Conservation (phyloP, 2,797 vertebrate genomes). For the Pipistrellus pipistrellus region DNA sequence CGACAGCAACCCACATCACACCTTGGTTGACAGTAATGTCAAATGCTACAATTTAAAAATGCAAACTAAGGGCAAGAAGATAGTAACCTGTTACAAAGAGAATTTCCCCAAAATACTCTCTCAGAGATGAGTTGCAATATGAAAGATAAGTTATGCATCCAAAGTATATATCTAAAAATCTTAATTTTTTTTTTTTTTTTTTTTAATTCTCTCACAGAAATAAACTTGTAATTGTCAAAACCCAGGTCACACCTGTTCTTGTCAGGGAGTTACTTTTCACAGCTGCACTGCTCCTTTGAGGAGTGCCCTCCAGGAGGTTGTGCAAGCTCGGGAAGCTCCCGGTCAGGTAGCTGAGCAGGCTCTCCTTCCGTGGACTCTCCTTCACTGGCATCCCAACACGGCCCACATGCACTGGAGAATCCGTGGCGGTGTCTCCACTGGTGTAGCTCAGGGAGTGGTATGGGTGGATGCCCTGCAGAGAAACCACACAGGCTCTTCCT, state of each 20-base stretch:
- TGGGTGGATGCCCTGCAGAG: conserved; percentile 95
- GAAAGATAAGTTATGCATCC: not conserved
- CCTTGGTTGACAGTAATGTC: conserved; percentile 49
- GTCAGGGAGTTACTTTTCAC: conserved; percentile 96
- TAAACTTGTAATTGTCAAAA: not conserved
- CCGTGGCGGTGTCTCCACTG: conserved; percentile 97
- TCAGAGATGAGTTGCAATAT: not conserved
- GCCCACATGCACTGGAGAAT: conserved; percentile 96
- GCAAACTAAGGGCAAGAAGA: not conserved
- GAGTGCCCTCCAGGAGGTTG: conserved; percentile 97
- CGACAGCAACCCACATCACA: conserved; percentile 66
- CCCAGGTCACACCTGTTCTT: conserved; percentile 91
- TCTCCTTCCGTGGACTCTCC: conserved; percentile 98
- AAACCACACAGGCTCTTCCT: not conserved
- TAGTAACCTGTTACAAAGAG: not conserved
- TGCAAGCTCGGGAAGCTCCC: conserved; percentile 98
- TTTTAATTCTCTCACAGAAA: not conserved
- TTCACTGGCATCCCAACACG: conserved; percentile 91
- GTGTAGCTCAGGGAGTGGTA: conserved; percentile 99
- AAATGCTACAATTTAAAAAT: conserved; percentile 63
- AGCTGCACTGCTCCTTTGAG: conserved; percentile 91
- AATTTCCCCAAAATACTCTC: conserved; percentile 18
- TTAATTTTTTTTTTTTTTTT: not conserved
- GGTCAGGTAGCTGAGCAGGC: conserved; percentile 97
- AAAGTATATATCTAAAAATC: not conserved